Conservation (phyloP, 2,797 vertebrate species). For the Miichthys miiuy region DNA sequence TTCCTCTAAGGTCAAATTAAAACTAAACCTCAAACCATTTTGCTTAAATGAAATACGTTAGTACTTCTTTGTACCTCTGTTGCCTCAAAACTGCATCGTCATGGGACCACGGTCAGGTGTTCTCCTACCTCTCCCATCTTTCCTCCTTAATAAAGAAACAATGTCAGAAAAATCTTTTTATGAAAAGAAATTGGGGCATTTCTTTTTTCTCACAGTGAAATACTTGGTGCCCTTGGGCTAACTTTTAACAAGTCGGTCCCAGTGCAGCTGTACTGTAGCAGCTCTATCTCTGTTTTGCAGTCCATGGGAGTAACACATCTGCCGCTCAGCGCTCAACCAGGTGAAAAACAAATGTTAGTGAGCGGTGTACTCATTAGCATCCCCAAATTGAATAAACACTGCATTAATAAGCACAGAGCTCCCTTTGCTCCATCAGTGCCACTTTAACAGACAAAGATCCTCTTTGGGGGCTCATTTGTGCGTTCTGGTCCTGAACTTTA, state of each 20-base stretch:
- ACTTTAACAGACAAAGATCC: not conserved
- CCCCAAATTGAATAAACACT: slow-evolving; percentile 11
- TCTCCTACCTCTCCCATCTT: not conserved
- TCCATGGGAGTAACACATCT: not conserved
- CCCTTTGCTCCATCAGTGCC: not conserved
- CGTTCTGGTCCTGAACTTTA: not conserved
- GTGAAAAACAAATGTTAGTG: slow-evolving; percentile 26
- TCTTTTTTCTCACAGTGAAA: not conserved
- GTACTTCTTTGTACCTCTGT: not conserved
- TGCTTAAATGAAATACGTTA: not conserved
- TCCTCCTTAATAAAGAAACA: slow-evolving; percentile 11
- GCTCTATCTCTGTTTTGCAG: slow-evolving; percentile 10
- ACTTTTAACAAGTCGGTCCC: slow-evolving; percentile 31
- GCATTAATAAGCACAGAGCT: slow-evolving; percentile 13
- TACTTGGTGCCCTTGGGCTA: slow-evolving; percentile 11
- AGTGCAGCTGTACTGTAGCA: slow-evolving; percentile 1
- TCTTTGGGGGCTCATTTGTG: not conserved
- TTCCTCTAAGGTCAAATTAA: too few relatives aligned
- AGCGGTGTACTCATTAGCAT: slow-evolving; percentile 28
- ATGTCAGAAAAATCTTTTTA: slow-evolving; percentile 9
- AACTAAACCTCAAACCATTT: not conserved
- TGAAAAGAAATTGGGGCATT: slow-evolving; percentile 7
- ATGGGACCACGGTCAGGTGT: not conserved
- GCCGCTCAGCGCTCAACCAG: slow-evolving; percentile 7
- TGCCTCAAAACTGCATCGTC: not conserved